Conservation (phyloP, 2,113 vertebrate species). For the Leuciscus idus region DNA sequence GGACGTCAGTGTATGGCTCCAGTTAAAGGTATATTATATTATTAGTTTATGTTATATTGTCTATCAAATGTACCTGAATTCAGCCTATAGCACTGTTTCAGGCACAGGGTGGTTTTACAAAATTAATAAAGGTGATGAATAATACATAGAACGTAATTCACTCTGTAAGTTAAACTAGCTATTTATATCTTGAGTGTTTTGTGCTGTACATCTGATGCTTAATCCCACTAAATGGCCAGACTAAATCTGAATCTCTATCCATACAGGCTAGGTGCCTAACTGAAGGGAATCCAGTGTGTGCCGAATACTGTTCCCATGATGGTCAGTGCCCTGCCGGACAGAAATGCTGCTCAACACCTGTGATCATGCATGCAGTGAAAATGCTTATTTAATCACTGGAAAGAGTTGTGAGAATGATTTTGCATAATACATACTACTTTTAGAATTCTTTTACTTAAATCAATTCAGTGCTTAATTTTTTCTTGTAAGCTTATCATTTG, state of each 20-base stretch:
- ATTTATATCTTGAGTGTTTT: too few relatives aligned
- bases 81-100: too few relatives aligned
- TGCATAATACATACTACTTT: background rate
- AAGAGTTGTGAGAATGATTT: background rate
- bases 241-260: background rate
- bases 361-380: conserved; percentile 70
- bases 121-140: too few relatives aligned
- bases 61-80: too few relatives aligned
- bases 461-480: background rate
- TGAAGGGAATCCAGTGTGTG: conserved; percentile 72
- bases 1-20: conserved; percentile 73
- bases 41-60: too few relatives aligned
- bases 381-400: conserved; percentile 61
- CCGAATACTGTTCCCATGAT: conserved; percentile 74
- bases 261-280: conserved; percentile 66
- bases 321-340: conserved; percentile 71
- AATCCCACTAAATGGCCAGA: background rate
- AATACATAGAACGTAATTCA: too few relatives aligned
- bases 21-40: conserved; percentile 64
- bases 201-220: too few relatives aligned
- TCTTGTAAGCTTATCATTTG: background rate
- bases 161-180: too few relatives aligned
- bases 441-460: conserved; percentile 4
- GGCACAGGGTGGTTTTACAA: too few relatives aligned
- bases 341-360: conserved; percentile 76